These are phyloP conservation scores for Colletes gigas DNA, from an alignment of 1,140 invertebrate genomes.

Conservation along the genomic window DNA sequence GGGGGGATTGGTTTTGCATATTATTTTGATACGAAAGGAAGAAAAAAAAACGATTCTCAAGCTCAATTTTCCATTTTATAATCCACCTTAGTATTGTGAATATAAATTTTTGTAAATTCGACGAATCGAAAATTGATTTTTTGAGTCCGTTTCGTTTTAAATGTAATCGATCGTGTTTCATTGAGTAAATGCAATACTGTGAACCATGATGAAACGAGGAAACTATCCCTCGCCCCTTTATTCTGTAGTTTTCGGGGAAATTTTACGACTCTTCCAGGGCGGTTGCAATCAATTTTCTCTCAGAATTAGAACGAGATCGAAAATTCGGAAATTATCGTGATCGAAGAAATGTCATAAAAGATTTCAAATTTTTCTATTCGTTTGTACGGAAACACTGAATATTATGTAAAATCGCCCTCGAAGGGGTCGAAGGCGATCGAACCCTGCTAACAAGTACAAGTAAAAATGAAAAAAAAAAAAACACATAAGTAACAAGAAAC, in stretches of 20 bases:
- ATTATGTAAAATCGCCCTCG: not conserved
- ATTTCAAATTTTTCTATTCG: no score
- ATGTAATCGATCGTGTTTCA: not conserved
- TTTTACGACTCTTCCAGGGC: not conserved
- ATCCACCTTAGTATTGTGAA: no score
- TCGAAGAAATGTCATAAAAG: no score
- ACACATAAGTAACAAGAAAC: not conserved
- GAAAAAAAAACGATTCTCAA: no score
- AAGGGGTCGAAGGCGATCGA: not conserved
- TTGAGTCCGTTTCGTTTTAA: not conserved
- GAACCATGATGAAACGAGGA: not conserved
- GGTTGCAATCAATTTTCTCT: not conserved
- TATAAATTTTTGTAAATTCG: no score
- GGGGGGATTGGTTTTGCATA: no score
- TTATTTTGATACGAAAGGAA: no score
- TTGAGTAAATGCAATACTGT: constrained; percentile 34
- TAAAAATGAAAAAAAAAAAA: not conserved
- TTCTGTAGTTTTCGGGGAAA: not conserved
- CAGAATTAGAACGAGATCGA: not conserved
- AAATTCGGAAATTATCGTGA: not conserved
- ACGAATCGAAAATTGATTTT: no score
- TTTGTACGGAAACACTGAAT: not conserved
- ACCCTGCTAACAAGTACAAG: constrained; percentile 8
- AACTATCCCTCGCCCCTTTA: not conserved
- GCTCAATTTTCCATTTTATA: no score